phyloP scores from a whole-genome alignment of 2,797 vertebrate species.

The Crenuchus spilurus region DNA sequence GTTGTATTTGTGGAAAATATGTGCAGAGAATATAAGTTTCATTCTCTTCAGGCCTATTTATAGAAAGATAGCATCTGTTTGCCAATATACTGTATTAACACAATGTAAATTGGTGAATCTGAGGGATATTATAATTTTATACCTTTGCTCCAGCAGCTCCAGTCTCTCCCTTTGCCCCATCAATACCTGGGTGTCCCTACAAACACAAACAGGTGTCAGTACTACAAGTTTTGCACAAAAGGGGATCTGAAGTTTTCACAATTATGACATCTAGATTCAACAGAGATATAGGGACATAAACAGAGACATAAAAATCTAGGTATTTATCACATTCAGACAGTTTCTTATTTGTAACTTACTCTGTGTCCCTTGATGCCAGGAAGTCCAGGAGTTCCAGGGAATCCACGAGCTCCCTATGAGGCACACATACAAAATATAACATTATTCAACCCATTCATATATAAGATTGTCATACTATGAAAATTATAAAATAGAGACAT shows the following conservation, averaged over 20 bases:
- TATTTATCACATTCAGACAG: background rate
- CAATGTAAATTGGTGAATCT: conserved; percentile 37
- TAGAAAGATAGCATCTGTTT: background rate
- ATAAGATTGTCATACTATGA: too few relatives aligned
- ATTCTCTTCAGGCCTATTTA: background rate
- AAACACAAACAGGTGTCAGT: conserved; percentile 44
- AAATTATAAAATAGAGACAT: background rate
- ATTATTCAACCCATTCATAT: background rate
- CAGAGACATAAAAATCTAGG: too few relatives aligned
- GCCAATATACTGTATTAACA: background rate
- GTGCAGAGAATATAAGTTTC: background rate
- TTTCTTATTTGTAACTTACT: conserved; percentile 75
- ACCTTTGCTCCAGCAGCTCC: conserved; percentile 94
- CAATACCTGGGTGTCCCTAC: conserved; percentile 93
- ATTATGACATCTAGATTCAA: too few relatives aligned
- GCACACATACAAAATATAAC: conserved; percentile 2
- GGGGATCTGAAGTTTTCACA: too few relatives aligned
- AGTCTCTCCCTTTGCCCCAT: conserved; percentile 90
- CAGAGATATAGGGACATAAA: too few relatives aligned
- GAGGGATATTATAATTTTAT: conserved; percentile 18
- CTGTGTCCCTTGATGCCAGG: conserved; percentile 97
- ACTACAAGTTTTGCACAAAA: background rate
- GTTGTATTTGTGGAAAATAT: background rate
- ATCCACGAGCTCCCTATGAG: conserved; percentile 91
- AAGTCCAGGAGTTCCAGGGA: conserved; percentile 96